Evolutionary conservation across 2,113 vertebrate genomes (phyloP).

Genomic region (Neodon shergylaensis): DNA sequence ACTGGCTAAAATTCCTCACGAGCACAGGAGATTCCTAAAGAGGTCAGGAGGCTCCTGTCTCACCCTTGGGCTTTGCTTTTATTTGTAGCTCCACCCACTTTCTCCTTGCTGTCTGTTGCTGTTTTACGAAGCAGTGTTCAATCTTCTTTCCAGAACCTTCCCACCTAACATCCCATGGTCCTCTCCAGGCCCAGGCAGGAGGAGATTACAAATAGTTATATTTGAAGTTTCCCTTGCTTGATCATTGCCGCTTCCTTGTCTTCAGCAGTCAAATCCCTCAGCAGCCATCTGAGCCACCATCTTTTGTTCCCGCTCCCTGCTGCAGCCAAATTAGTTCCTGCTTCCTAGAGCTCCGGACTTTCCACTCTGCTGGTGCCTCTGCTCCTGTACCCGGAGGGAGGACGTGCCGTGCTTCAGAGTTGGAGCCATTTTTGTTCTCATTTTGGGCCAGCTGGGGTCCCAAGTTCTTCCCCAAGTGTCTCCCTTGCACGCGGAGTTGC

Average conservation of each 20-base stretch:
- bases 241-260: background rate
- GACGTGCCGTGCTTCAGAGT: background rate
- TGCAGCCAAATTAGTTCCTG: background rate
- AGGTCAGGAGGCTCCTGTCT: background rate
- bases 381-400: too few relatives aligned
- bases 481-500: background rate
- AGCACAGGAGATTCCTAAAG: background rate
- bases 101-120: constrained; percentile 46
- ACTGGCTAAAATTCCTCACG: background rate
- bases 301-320: background rate
- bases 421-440: background rate
- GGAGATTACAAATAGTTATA: background rate
- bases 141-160: constrained; percentile 7
- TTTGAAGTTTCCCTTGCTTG: background rate
- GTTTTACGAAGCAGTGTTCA: background rate
- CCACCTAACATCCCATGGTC: background rate
- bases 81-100: background rate
- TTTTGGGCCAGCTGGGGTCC: background rate
- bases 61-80: background rate
- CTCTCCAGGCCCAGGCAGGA: background rate
- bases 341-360: background rate
- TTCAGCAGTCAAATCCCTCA: background rate
- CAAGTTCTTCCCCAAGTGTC: background rate
- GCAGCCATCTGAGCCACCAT: background rate
- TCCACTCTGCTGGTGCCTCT: background rate